These are phyloP conservation scores for Hirtodrosophila duncani DNA, from an alignment of 2,888 invertebrate species.

Conservation along the genomic window DNA sequence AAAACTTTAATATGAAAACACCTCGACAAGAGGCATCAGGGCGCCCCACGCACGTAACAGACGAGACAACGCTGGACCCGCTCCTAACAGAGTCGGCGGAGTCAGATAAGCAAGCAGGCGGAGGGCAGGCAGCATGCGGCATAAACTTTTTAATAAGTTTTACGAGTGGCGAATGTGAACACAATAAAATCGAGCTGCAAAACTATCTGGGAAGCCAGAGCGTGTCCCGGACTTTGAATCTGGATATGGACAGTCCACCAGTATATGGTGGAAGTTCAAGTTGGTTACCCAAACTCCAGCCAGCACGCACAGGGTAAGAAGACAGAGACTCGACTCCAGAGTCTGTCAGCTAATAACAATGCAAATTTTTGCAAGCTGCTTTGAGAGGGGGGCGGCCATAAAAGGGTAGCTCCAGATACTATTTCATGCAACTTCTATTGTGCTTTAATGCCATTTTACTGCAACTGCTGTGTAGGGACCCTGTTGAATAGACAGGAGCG, in stretches of 20 bases:
- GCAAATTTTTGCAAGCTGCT: slow-evolving; percentile 47
- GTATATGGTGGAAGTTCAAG: slow-evolving; percentile 1
- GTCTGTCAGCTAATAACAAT: slow-evolving; percentile 62
- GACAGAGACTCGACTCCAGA: slow-evolving; percentile 14
- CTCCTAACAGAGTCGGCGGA: slow-evolving; percentile 17
- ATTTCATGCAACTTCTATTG: slow-evolving; percentile 22
- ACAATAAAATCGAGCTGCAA: slow-evolving; percentile 66
- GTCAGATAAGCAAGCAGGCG: slow-evolving; percentile 5
- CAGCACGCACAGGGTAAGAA: slow-evolving; percentile 30
- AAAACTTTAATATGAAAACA: slow-evolving; percentile 37
- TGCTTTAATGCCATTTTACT: slow-evolving; percentile 29
- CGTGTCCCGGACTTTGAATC: too few relatives aligned
- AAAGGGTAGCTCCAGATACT: slow-evolving; percentile 16
- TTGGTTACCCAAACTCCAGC: slow-evolving; percentile 18
- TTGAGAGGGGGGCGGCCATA: slow-evolving; percentile 4
- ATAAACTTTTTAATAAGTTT: slow-evolving; percentile 73
- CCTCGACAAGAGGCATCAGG: slow-evolving; percentile 16
- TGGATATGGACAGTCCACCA: slow-evolving; percentile 12
- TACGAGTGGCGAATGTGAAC: slow-evolving; percentile 70
- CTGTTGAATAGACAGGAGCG: too few relatives aligned
- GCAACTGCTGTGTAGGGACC: slow-evolving; percentile 13
- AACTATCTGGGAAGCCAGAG: slow-evolving; percentile 40
- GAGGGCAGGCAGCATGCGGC: slow-evolving; percentile 51
- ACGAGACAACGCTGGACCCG: slow-evolving; percentile 3
- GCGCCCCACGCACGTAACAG: slow-evolving; percentile 22